phyloP scores from a whole-genome alignment of 2,888 invertebrate species.

The Hirtodrosophila histrioides region DNA sequence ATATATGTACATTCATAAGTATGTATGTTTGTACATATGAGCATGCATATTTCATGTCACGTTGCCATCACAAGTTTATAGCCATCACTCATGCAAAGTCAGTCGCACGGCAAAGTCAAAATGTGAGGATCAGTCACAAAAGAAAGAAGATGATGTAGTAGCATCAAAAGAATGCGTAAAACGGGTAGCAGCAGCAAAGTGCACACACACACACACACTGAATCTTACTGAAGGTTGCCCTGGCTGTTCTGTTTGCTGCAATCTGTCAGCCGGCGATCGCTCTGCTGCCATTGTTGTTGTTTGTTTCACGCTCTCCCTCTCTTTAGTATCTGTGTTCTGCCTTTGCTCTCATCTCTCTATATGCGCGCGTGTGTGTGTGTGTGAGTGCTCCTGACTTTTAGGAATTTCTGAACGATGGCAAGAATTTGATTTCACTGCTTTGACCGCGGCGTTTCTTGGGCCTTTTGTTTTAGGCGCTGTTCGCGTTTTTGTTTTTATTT shows the following conservation, averaged over 20 bases:
- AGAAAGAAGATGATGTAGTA: constrained; percentile 51
- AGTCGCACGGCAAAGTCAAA: constrained; percentile 59
- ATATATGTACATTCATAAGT: background rate
- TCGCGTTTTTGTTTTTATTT: constrained; percentile 70
- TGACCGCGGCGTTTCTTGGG: constrained; percentile 59
- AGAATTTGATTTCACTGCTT: constrained; percentile 77
- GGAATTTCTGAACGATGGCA: constrained; percentile 79
- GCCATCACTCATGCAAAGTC: constrained; percentile 56
- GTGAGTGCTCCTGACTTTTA: constrained; percentile 64
- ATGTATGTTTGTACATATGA: too few species aligned
- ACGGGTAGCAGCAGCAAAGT: constrained; percentile 63
- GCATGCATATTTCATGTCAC: constrained; percentile 48
- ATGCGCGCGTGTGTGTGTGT: constrained; percentile 10
- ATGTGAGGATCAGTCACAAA: constrained; percentile 77
- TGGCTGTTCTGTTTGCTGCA: constrained; percentile 58
- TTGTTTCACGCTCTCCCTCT: constrained; percentile 31
- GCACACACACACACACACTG: constrained; percentile 28
- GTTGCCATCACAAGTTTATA: constrained; percentile 58
- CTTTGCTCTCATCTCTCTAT: constrained; percentile 25
- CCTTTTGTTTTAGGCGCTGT: constrained; percentile 67
- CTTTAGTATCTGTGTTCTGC: constrained; percentile 28
- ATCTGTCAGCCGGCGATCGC: constrained; percentile 72
- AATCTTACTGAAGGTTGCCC: constrained; percentile 52
- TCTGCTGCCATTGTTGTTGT: constrained; percentile 31
- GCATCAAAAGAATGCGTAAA: constrained; percentile 76